These are phyloP conservation scores for Arrhamphus sclerolepis DNA, from an alignment of 2,797 vertebrate species.

Conservation along the genomic window DNA sequence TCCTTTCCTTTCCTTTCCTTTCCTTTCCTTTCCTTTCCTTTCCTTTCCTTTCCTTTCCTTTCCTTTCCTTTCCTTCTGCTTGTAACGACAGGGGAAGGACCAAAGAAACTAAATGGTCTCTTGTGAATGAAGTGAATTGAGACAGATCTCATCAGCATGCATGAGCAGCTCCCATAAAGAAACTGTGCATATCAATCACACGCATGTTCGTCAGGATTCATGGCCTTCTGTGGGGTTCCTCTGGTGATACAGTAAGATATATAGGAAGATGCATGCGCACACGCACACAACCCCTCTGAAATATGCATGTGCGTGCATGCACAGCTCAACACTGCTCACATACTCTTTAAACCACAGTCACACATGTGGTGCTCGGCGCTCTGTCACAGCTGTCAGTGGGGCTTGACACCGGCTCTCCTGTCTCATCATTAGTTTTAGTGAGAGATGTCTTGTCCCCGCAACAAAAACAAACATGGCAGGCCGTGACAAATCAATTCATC, in stretches of 20 bases:
- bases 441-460: constrained; percentile 71
- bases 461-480: constrained; percentile 79
- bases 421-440: constrained; percentile 74
- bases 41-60: constrained; percentile 6
- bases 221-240: constrained; percentile 64
- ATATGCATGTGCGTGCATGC: constrained; percentile 11
- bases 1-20: too few relatives aligned
- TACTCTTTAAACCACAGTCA: constrained; percentile 32
- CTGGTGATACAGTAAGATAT: constrained; percentile 38
- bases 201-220: constrained; percentile 51
- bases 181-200: constrained; percentile 74
- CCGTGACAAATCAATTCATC: constrained; percentile 74
- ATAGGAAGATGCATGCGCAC: constrained; percentile 3
- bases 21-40: background rate
- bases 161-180: constrained; percentile 65
- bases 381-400: constrained; percentile 60
- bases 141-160: constrained; percentile 74
- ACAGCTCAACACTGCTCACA: constrained; percentile 24
- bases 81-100: constrained; percentile 34
- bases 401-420: constrained; percentile 62
- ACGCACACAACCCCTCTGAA: constrained; percentile 12
- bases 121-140: constrained; percentile 73
- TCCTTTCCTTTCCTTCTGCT: constrained; percentile 12
- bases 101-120: constrained; percentile 55
- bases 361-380: constrained; percentile 48